Percentiles rank a stretch among this genome's conserved stretches.
phyloP scores from a whole-genome alignment of 2,888 invertebrate species.

The Eupithecia centaureata region DNA sequence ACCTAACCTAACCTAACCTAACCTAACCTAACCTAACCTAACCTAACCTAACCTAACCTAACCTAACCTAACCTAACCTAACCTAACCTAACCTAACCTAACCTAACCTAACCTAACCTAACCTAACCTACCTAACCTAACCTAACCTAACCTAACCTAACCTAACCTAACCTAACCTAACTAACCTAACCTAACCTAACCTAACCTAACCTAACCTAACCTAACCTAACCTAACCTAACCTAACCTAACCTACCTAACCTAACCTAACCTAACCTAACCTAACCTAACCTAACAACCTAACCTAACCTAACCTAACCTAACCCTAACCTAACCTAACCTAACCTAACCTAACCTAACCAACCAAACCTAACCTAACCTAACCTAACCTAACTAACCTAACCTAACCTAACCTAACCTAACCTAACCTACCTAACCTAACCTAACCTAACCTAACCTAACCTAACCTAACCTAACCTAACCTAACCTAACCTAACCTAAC shows the following conservation, averaged over 20 bases:
- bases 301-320: too few species aligned
- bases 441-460: background rate
- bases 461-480: constrained; percentile 24
- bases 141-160: constrained; percentile 23
- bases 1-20: constrained; percentile 15
- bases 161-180: constrained; percentile 27
- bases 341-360: constrained; percentile 29
- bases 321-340: constrained; percentile 23
- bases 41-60: constrained; percentile 33
- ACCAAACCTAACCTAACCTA: constrained; percentile 31
- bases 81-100: constrained; percentile 26
- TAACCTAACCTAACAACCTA: too few species aligned
- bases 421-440: constrained; percentile 18
- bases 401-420: constrained; percentile 29
- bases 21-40: constrained; percentile 24
- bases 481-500: constrained; percentile 37
- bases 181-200: background rate
- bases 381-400: constrained; percentile 28
- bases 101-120: constrained; percentile 29
- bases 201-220: constrained; percentile 9
- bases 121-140: constrained; percentile 28
- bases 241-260: too few species aligned
- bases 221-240: too few species aligned
- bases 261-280: too few species aligned
- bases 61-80: constrained; percentile 34